Base-by-base conservation (phyloP, 64 coral and sea anemone species). In the Dendronephthya gigantea region DNA sequence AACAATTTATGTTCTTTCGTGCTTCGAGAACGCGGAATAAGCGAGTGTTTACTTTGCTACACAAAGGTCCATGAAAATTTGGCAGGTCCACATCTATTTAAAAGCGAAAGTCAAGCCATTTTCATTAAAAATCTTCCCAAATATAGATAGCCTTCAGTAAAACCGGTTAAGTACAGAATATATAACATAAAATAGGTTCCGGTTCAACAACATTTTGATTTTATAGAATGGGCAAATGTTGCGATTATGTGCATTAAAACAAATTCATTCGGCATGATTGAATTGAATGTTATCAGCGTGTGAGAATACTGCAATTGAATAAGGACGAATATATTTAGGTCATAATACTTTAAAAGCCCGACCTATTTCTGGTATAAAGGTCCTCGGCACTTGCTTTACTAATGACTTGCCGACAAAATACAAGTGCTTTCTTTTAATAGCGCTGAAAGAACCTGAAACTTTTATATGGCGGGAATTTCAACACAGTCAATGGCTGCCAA, bases 401-500 rank as follows among this genome's bases (percentile, higher is more conserved):
- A n/a, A 27, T 23, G 17, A 1, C 25, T 22, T 6, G 25, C 55
- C 55, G 55, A 62, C 55, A n/a, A 62, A n/a, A n/a, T 62, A 6
- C 25, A 62, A 62, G 55, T 27, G 25, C 55, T n/a, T 22, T 6
- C 55, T 27, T n/a, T n/a, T 62, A 62, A 5, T 17, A 13, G 4
- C 55, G 55, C 19, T 62, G 55, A 62, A 62, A 62, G 55, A 62
- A 62, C 19, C 55, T 23, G 55, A 62, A 62, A 19, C 19, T n/a
- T n/a, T 62, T n/a, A 27, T 27, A 28, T 79, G 72, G 72, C 72
- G 72, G 72, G 72, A 79, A 79, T 29, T 79, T 79, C 29, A 79
- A 79, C 72, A 45, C 41, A n/a, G 58, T 66, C 22, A 28, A 34
- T 79, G 32, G 36, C 72, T 7, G 72, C 36, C 72, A 34, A 12